Evolutionary conservation across 2,797 vertebrate genomes (phyloP), one percentile per base, ranked within the genome.

Genomic region (Malacoctenus gilli): DNA sequence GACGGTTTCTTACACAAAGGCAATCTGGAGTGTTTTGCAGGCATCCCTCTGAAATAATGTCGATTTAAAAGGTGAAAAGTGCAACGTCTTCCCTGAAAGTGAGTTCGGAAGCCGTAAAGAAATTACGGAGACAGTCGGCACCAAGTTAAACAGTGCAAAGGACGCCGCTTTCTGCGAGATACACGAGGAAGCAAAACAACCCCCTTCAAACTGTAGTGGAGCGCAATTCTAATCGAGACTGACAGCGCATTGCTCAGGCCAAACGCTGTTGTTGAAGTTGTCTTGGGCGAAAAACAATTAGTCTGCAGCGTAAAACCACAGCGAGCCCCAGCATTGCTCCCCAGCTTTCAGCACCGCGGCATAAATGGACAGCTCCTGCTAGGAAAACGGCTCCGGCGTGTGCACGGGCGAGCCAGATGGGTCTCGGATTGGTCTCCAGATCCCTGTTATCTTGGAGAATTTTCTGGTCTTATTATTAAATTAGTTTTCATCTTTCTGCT

Each of bases 401-500:
- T 56, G 61, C 53, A 3, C 53, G 4, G 56, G 34, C 11, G 9
- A 77, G 74, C 82, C 87, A 88, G 85, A 86, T 89, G 87, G 79
- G 72, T 74, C 85, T 51, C 2, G 70, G 77, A 79, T 83, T 53
- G 80, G 61, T 83, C 83, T 85, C 85, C 35, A 83, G 78, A 86
- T 87, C 82, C 82, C 74, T 63, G 79, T 85, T 87, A 85, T 87
- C 84, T 80, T 53, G 15, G 55, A 75, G 83, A 88, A 85, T 87
- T 86, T 84, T 85, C 80, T 85, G 75, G 76, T 88, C 69, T 87
- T 85, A 81, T 87, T 85, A 89, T 89, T 87, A 83, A 89, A 89
- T 90, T 84, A 88, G 69, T 82, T 85, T 84, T 87, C 79, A 71
- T 83, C 83, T 85, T 86, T 83, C 75, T 64, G 76, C 82, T 88